Conservation (phyloP, 2,113 vertebrate species). For the Bungarus multicinctus region DNA sequence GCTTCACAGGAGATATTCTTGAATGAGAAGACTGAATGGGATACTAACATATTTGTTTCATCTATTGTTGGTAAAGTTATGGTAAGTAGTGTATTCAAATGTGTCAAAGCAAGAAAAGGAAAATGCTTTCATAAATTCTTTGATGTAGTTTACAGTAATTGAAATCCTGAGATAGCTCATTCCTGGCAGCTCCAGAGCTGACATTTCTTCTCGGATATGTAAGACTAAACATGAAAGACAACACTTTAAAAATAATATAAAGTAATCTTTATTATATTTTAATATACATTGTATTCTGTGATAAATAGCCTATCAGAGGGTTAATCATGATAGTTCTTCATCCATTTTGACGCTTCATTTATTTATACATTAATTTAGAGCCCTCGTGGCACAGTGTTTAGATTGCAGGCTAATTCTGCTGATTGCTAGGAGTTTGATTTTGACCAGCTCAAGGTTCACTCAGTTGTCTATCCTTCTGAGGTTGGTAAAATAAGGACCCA, state of each 20-base stretch:
- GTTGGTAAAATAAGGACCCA: no score
- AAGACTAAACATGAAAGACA: neutral
- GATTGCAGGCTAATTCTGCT: no score
- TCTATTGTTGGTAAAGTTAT: slow-evolving; percentile 77
- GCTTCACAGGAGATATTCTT: slow-evolving; percentile 84
- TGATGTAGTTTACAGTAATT: neutral
- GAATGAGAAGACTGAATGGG: slow-evolving; percentile 71
- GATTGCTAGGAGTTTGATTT: no score
- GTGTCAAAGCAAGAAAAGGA: neutral
- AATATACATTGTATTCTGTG: neutral
- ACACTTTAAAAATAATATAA: neutral
- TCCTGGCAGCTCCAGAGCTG: no score
- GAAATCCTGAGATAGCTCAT: neutral
- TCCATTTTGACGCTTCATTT: neutral
- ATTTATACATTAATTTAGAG: neutral
- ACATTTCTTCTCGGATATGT: neutral
- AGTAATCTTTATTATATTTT: neutral
- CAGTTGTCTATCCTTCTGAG: no score
- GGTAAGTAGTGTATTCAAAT: slow-evolving; percentile 64
- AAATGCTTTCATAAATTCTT: neutral
- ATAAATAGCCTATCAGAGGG: neutral
- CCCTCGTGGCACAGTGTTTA: no score
- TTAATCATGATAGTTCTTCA: neutral
- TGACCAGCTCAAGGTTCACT: no score
- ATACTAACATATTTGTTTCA: slow-evolving; percentile 75